Conservation (phyloP, 2,113 vertebrate species). For the Mohoua ochrocephala region DNA sequence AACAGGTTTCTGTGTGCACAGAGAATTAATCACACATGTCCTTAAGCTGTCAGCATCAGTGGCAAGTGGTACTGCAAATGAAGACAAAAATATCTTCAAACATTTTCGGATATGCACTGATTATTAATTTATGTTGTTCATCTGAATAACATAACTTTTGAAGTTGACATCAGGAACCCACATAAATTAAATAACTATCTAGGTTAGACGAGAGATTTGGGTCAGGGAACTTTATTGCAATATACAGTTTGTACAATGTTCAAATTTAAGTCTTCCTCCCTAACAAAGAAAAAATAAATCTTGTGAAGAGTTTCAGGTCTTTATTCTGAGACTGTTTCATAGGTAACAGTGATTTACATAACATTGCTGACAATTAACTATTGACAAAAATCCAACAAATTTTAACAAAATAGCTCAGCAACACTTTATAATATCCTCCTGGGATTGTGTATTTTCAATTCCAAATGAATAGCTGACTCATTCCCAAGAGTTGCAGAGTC, state of each 20-base stretch:
- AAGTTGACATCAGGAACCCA: not conserved
- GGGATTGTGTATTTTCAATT: not conserved
- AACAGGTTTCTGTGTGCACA: not conserved
- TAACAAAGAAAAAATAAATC: not conserved
- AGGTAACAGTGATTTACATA: not conserved
- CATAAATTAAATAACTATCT: not conserved
- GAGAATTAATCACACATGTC: not conserved
- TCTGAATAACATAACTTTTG: not conserved
- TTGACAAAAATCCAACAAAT: not conserved
- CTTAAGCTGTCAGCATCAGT: not conserved
- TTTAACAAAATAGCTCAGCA: not conserved
- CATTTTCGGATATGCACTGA: not conserved
- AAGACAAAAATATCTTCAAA: slow-evolving; percentile 48
- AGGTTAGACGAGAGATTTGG: not conserved
- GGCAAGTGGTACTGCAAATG: not conserved
- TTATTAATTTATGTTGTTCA: slow-evolving; percentile 33
- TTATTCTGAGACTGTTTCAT: not conserved
- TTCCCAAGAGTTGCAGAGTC: not conserved
- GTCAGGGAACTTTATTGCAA: not conserved
- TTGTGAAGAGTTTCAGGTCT: not conserved
- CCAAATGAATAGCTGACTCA: not conserved
- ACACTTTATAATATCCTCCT: not conserved
- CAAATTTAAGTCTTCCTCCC: not conserved
- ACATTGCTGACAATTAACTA: not conserved
- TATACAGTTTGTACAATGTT: not conserved